Base-by-base conservation (phyloP, 2,888 invertebrate genomes). In the Callyntrura guangdongensis region DNA sequence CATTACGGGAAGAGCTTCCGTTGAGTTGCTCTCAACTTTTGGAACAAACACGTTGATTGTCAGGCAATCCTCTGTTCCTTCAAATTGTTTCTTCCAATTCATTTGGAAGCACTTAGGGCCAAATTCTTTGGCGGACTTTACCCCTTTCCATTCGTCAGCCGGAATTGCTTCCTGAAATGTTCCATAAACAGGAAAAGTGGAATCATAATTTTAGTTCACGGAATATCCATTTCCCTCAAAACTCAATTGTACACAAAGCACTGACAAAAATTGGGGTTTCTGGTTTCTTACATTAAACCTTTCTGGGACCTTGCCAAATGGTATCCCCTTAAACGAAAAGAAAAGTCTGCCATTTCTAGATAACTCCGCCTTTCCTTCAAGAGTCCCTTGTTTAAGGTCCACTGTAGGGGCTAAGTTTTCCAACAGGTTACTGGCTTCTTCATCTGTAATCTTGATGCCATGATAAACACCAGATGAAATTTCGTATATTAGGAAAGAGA, bases 1-100 rank as follows among this genome's bases (percentile, higher is more conserved):
- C 83, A 91, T 83, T 5, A 91, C 89, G 0, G 91, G 91, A 25
- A 91, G 14, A n/a, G 74, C 27, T 12, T 67, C 56, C 22, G 79
- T 77, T 0, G 22, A 3, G 0, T 25, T 79, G 12, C n/a, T n/a
- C 49, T 59, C 67, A 0, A 49, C 61, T 27, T 89, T 90, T 53
- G 93, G 93, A 47, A 92, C 91, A 59, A 88, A 92, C 14, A 93
- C 79, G 64, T 93, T 93, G 0, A 93, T 5, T 27, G 82, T 79
- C 14, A 93, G 86, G 82, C 93, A 93, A 27, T 92, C 92, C 56
- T 93, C 93, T 4, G 22, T 20, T 11, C 93, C 93, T 0, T 27
- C 8, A 0, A 20, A 12, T 22, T 49, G 14, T 3, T 22, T 85
- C 36, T 84, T 82, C 8, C 91, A 89, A 61, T 92, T 91, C 8